Percentiles rank a stretch among this genome's conserved stretches.
phyloP scores from a whole-genome alignment of 2,113 vertebrate species.

The Amazona vittata region DNA sequence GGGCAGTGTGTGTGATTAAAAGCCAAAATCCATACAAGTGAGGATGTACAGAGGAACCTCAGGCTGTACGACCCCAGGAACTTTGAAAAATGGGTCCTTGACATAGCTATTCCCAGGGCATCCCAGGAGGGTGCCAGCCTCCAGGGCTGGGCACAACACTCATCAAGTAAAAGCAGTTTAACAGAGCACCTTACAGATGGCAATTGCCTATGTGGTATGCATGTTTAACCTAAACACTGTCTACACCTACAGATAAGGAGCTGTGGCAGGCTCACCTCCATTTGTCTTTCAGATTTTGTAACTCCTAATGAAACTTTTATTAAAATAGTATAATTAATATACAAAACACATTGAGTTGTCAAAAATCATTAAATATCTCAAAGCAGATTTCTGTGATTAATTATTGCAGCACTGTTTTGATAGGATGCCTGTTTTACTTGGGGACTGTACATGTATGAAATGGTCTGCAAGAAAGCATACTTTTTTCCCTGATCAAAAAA shows the following conservation, averaged over 20 bases:
- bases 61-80: rapidly evolving
- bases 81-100: neutral
- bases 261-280: neutral
- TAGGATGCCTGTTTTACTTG: neutral
- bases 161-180: neutral
- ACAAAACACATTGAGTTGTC: neutral
- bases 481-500: neutral
- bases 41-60: neutral
- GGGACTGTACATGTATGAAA: neutral
- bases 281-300: neutral
- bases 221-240: neutral
- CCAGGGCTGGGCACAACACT: rapidly evolving
- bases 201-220: neutral
- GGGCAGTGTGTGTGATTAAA: neutral
- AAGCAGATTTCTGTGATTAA: neutral
- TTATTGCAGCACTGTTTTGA: neutral
- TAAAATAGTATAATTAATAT: neutral
- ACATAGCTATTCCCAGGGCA: neutral
- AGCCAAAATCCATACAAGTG: neutral
- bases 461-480: neutral
- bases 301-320: neutral
- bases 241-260: neutral
- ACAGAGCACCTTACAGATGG: neutral
- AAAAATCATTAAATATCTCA: neutral
- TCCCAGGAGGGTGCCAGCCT: neutral